Evolutionary conservation across 2,797 vertebrate genomes (phyloP), one percentile per base, ranked within the genome.

Genomic region (Enteromius fasciolatus): DNA sequence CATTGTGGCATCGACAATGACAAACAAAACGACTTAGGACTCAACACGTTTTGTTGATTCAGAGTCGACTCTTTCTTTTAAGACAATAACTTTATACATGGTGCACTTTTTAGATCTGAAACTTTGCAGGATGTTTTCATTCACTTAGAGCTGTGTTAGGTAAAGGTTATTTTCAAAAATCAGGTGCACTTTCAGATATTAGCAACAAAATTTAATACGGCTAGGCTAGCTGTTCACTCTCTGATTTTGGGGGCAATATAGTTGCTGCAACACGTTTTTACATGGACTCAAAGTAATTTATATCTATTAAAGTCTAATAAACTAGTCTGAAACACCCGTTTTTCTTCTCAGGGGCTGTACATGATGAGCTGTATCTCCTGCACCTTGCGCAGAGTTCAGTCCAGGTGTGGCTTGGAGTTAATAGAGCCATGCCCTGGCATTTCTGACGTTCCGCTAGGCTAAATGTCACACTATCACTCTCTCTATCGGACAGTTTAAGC

Each of bases 401-500:
- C 39, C 63, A 36, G 59, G 41, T 76, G 52, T 79, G 73, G 59
- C 6, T 46, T 20, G 36, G 83, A 87, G 86, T 86, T 77, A 89
- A 88, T 81, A 61, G 76, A 87, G 80, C 77, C 48, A 52, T 83
- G 86, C 90, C 81, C 84, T 33, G 73, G 48, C 80, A 67, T 89
- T 91, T 91, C 80, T 84, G 64, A 33, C 33, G 11, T 61, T 79
- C 64, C 39, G n/a, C n/a, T 36, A 81, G 84, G 81, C 82, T 85
- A 89, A 92, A 88, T 82, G 85, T 87, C 87, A 89, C 36, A 74
- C 80, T 67, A 83, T 89, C 86, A 84, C 89, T 90, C 89, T 87
- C 59, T 31, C 57, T 78, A 86, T 88, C 61, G 28, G 77, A 78
- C 6, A 63, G 83, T 75, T 86, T 89, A 72, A 86, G 86, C 31